Evolutionary conservation across 1,140 invertebrate genomes (phyloP).

Genomic region (Drosophila rufa): DNA sequence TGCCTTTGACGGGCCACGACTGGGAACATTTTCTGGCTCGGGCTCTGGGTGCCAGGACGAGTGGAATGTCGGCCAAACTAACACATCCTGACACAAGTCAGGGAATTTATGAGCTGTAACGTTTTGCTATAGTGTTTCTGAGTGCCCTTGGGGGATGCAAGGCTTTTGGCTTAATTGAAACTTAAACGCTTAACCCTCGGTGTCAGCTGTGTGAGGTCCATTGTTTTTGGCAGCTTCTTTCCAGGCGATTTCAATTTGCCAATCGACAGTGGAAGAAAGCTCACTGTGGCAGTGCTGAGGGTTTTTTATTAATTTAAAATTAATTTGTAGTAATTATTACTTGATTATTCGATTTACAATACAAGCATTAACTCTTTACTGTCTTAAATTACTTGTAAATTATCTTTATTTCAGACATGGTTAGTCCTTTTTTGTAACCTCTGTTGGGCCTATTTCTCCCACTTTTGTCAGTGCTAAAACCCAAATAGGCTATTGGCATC

Average conservation of each 20-base stretch:
- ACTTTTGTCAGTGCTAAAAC: background rate
- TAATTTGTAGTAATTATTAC: too few relatives aligned
- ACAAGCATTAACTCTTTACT: too few relatives aligned
- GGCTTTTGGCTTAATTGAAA: slow-evolving; percentile 81
- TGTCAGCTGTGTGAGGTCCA: slow-evolving; percentile 67
- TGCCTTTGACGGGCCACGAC: slow-evolving; percentile 61
- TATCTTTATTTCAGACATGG: too few relatives aligned
- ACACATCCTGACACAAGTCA: slow-evolving; percentile 82
- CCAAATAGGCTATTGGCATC: background rate
- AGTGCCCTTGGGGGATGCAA: slow-evolving; percentile 33
- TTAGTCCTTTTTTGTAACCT: background rate
- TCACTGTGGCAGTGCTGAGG: background rate
- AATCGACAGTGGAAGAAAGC: slow-evolving; percentile 6
- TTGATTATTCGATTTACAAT: too few relatives aligned
- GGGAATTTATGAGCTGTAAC: slow-evolving; percentile 84
- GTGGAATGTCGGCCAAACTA: slow-evolving; percentile 71
- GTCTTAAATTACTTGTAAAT: too few relatives aligned
- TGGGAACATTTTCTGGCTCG: slow-evolving; percentile 51
- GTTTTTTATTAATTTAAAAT: background rate
- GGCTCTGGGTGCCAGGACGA: slow-evolving; percentile 58
- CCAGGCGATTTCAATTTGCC: slow-evolving; percentile 59
- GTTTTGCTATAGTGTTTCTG: slow-evolving; percentile 40
- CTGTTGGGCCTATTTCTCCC: background rate
- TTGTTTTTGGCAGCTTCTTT: slow-evolving; percentile 57
- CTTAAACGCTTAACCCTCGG: slow-evolving; percentile 75